These are phyloP conservation scores for Tangara arthus DNA, from an alignment of 2,797 vertebrate genomes.

Conservation along the genomic window DNA sequence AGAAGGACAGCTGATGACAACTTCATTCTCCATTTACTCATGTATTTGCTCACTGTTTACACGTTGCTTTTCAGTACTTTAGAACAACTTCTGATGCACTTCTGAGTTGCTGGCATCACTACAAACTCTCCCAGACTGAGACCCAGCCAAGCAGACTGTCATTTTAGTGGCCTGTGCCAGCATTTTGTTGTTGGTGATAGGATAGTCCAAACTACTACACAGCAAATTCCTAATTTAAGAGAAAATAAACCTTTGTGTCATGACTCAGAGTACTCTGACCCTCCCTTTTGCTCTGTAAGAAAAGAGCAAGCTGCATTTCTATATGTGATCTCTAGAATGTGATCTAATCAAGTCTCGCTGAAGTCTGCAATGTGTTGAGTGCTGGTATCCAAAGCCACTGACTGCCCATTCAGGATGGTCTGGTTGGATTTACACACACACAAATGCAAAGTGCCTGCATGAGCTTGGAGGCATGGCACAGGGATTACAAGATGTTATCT, in stretches of 20 bases:
- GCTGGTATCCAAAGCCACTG: not conserved
- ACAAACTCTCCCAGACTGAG: not conserved
- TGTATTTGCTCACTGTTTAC: slow-evolving; percentile 17
- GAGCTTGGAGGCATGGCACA: not conserved
- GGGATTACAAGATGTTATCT: not conserved
- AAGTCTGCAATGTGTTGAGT: not conserved
- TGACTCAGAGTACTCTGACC: not conserved
- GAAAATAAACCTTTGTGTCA: not conserved
- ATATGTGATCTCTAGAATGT: not conserved
- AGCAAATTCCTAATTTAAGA: not conserved
- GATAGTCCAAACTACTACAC: not conserved
- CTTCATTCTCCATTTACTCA: not conserved
- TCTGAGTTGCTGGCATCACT: not conserved
- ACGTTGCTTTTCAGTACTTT: not conserved
- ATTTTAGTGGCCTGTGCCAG: not conserved
- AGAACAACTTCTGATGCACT: slow-evolving; percentile 1
- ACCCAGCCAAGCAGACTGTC: not conserved
- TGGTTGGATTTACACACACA: not conserved
- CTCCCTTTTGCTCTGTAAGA: not conserved
- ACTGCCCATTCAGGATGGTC: not conserved
- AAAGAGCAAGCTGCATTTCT: not conserved
- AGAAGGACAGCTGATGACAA: not conserved
- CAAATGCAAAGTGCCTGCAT: not conserved
- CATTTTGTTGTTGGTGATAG: not conserved
- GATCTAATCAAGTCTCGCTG: not conserved